Evolutionary conservation across 1,140 invertebrate genomes (phyloP).

Genomic region (Drosophila ironensis): DNA sequence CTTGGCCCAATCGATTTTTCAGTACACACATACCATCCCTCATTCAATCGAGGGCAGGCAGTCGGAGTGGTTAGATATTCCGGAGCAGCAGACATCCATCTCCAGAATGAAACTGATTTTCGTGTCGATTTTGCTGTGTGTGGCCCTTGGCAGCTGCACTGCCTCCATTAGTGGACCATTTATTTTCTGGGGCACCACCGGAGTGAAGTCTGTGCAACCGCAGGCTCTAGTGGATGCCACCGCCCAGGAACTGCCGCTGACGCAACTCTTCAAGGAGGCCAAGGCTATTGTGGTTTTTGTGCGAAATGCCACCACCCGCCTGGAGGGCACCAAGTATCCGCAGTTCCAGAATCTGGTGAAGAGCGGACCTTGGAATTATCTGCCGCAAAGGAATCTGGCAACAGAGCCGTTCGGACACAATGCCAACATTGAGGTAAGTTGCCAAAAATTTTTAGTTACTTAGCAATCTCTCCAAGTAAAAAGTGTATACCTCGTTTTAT

Average conservation of each 20-base stretch:
- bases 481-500: too few relatives aligned
- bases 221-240: slow-evolving; percentile 83
- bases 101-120: slow-evolving; percentile 52
- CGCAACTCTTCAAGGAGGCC: slow-evolving; percentile 77
- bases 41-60: slow-evolving; percentile 6
- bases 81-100: slow-evolving; percentile 6
- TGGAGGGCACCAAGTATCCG: slow-evolving; percentile 71
- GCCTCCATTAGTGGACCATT: slow-evolving; percentile 83
- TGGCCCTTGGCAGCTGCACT: slow-evolving; percentile 43
- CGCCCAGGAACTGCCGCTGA: slow-evolving; percentile 82
- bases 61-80: slow-evolving; percentile 3
- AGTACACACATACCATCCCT: slow-evolving; percentile 14
- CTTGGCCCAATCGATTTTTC: slow-evolving; percentile 34
- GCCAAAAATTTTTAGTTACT: neutral
- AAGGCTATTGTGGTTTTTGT: slow-evolving; percentile 77
- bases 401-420: slow-evolving; percentile 83
- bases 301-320: slow-evolving; percentile 62
- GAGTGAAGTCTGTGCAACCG: slow-evolving; percentile 81
- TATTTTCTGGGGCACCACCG: slow-evolving; percentile 84
- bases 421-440: slow-evolving; percentile 77
- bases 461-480: too few relatives aligned
- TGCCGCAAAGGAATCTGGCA: slow-evolving; percentile 83
- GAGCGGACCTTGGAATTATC: slow-evolving; percentile 81
- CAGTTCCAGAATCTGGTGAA: slow-evolving; percentile 72
- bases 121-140: slow-evolving; percentile 32